phyloP scores from a whole-genome alignment of 2,113 vertebrate species.

The Brienomyrus longianalis region DNA sequence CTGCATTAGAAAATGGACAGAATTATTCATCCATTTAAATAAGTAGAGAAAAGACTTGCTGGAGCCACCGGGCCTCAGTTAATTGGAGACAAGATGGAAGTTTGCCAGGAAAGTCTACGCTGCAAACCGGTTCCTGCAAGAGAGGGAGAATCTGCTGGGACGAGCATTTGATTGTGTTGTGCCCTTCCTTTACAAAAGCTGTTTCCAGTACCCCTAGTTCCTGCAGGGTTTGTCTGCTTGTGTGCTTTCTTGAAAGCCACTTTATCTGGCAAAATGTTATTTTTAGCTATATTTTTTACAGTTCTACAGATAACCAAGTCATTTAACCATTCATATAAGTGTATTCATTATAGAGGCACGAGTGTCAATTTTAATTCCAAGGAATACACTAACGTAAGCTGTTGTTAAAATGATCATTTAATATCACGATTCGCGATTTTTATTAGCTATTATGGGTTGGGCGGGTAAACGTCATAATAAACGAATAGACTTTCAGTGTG shows the following conservation, averaged over 20 bases:
- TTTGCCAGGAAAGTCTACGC: constrained; percentile 51
- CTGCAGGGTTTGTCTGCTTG: constrained; percentile 19
- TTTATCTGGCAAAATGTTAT: constrained; percentile 10
- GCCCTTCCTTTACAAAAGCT: neutral
- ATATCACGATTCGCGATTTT: neutral
- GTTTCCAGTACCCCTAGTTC: constrained; percentile 3
- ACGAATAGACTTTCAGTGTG: neutral
- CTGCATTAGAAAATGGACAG: constrained; percentile 37
- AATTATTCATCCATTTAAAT: constrained; percentile 45
- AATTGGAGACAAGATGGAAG: constrained; percentile 57
- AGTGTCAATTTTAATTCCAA: neutral
- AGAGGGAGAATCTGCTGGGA: constrained; percentile 33
- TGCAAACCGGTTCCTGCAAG: constrained; percentile 42
- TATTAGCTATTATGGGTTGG: neutral
- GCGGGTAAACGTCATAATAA: neutral
- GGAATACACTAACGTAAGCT: neutral
- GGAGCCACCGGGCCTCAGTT: constrained; percentile 49
- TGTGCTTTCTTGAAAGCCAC: neutral
- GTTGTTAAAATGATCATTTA: neutral
- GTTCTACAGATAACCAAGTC: neutral
- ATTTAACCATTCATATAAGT: neutral
- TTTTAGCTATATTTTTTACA: constrained; percentile 6
- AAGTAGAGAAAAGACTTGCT: constrained; percentile 44
- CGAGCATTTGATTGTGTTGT: constrained; percentile 11
- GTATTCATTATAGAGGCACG: no score